Evolutionary conservation across 2,888 invertebrate species (phyloP), one percentile per base, ranked within the genome.

Genomic region (Tenthredo scrophulariae): DNA sequence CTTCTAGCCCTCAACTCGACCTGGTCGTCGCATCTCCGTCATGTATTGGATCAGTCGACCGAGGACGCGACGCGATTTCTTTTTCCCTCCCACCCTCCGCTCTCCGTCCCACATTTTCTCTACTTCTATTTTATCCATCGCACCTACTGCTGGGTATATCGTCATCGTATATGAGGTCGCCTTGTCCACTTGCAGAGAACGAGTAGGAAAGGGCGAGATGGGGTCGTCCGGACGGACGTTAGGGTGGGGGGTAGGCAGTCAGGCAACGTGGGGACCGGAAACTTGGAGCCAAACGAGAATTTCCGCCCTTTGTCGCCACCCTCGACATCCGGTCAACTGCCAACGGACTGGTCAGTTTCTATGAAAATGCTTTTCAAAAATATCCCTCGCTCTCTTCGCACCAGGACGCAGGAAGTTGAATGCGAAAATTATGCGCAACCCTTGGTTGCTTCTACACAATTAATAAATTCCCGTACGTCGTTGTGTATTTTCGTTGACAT

Each of bases 281-380:
- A 82, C 82, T 22, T 10, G 43, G 82, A 82, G 82, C 67, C 83
- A 83, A 83, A 83, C 83, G 83, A 83, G 83, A 83, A 83, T 83
- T 83, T 83, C 83, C 83, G 70, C 67, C 83, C 67, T 83, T 83
- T 83, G 83, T 83, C 83, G 80, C 80, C 67, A 83, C 70, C 83
- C 83, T 83, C 70, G 83, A 70, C 83, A 33, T 65, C 67, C 70
- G 83, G 83, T 67, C 46, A 26, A 46, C 46, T 46, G 13, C 37
- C 46, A 22, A 15, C 43, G 67, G 67, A 83, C 43, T 46, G 80
- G 37, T 15, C n/a, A 33, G 37, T 80, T 80, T 62, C 62, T 80
- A 62, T 62, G 37, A 80, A 62, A 62, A 43, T 46, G 13, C 15
- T 46, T 46, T 46, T 46, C 46, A 58, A 80, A 62, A 62, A 43